phyloP scores from a whole-genome alignment of 2,113 vertebrate genomes.

The Pao palembangensis region DNA sequence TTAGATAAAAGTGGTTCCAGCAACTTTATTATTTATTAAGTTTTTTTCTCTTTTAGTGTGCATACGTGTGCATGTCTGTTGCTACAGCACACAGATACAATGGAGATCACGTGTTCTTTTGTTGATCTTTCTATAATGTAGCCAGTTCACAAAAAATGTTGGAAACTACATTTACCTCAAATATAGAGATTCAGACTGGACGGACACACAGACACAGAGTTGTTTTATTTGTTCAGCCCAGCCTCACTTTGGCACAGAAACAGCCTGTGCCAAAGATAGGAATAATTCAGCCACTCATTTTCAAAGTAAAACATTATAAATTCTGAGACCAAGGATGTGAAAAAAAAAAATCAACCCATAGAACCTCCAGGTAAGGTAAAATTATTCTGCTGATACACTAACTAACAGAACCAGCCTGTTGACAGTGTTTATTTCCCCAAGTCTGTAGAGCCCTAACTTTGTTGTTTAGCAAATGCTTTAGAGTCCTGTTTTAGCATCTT shows the following conservation, averaged over 20 bases:
- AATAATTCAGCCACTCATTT: slow-evolving; percentile 21
- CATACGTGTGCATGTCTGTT: neutral
- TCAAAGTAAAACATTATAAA: slow-evolving; percentile 1
- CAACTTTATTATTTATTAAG: no score
- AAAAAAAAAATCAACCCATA: neutral
- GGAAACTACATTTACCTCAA: neutral
- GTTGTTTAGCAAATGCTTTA: no score
- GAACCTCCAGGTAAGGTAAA: slow-evolving; percentile 1
- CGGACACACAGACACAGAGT: slow-evolving; percentile 25
- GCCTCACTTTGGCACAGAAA: slow-evolving; percentile 18
- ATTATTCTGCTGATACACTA: neutral
- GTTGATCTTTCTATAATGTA: neutral
- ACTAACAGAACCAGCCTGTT: slow-evolving; percentile 55
- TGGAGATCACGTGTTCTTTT: no score
- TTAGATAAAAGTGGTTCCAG: neutral
- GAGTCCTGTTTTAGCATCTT: no score
- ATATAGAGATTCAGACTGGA: slow-evolving; percentile 15
- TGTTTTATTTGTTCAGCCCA: slow-evolving; percentile 49
- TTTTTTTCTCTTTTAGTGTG: neutral
- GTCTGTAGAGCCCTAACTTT: no score
- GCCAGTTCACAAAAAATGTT: neutral
- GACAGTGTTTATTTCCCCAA: neutral
- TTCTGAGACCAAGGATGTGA: neutral
- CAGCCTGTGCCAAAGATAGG: slow-evolving; percentile 4
- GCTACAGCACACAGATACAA: neutral